Conservation (phyloP, 2,113 vertebrate species). For the Bettongia penicillata region DNA sequence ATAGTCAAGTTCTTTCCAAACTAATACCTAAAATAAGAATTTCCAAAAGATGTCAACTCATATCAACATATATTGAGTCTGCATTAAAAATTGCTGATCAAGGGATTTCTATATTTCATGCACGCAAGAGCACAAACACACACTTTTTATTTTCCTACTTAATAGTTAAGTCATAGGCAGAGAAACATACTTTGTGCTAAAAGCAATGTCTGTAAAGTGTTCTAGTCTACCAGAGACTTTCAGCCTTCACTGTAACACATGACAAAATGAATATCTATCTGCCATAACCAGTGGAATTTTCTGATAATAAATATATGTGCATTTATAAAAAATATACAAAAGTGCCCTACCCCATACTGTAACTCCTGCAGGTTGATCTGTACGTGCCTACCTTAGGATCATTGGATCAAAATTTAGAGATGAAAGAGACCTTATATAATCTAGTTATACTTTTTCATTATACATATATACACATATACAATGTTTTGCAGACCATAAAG, state of each 20-base stretch:
- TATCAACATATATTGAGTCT: background rate
- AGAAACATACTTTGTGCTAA: background rate
- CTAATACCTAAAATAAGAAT: slow-evolving; percentile 86
- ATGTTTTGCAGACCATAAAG: background rate
- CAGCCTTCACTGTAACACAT: background rate
- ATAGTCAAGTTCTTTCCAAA: slow-evolving; percentile 98
- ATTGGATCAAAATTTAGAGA: background rate
- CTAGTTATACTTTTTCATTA: no score
- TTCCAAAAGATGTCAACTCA: background rate
- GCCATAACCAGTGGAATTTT: background rate
- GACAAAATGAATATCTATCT: background rate
- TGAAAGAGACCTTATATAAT: background rate
- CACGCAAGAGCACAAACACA: background rate
- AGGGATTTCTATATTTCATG: background rate
- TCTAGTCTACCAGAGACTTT: background rate
- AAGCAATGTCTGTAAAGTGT: background rate
- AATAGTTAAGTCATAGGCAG: background rate
- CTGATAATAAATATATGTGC: background rate
- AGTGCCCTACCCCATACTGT: background rate
- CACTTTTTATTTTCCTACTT: background rate
- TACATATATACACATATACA: background rate
- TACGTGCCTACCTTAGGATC: background rate
- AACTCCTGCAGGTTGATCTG: background rate
- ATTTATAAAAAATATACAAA: background rate
- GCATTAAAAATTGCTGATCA: background rate